phyloP scores from a whole-genome alignment of 2,797 vertebrate species.

The Phrynocephalus vlangalii region DNA sequence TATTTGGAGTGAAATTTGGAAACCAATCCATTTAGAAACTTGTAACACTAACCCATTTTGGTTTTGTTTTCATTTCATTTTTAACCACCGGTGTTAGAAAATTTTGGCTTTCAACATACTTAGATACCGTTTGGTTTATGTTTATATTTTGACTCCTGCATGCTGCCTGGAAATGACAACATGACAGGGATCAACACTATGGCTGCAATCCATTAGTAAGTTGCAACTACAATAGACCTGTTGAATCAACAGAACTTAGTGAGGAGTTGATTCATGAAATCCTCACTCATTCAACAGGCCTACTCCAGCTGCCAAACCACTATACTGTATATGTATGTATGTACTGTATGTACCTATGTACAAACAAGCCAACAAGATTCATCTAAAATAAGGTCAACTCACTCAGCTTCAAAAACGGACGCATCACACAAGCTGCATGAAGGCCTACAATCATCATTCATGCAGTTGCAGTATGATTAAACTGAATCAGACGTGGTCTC shows the following conservation, averaged over 20 bases:
- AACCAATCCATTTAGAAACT: background rate
- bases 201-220: too few species aligned
- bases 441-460: background rate
- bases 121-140: background rate
- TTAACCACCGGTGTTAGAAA: background rate
- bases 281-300: too few species aligned
- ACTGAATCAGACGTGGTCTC: rapidly evolving
- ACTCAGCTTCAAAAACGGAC: background rate
- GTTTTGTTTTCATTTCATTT: background rate
- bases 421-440: background rate
- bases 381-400: background rate
- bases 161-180: background rate
- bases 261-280: too few species aligned
- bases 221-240: too few species aligned
- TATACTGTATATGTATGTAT: background rate
- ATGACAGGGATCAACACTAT: background rate
- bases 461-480: slow-evolving; percentile 5
- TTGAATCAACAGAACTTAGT: too few species aligned
- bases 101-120: background rate
- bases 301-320: too few species aligned
- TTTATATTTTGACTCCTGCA: background rate
- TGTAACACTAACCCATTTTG: background rate
- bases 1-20: too few species aligned
- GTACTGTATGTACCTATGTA: background rate
- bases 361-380: background rate